Percentiles rank a stretch among this genome's conserved stretches.
Conservation (phyloP, 2,113 vertebrate genomes). For the Dasypus novemcinctus region DNA sequence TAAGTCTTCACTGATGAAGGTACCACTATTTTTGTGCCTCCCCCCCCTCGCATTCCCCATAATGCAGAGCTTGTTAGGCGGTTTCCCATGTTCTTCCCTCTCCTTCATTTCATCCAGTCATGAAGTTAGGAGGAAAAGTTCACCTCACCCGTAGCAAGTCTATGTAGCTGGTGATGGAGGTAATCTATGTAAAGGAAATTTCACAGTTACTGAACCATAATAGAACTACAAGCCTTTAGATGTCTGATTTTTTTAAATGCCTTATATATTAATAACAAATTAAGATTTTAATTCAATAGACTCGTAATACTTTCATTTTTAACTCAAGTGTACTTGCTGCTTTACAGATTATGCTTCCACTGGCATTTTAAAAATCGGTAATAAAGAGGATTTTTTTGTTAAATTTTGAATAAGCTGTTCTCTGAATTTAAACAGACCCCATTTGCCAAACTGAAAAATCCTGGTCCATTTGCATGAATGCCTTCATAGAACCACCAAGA, state of each 20-base stretch:
- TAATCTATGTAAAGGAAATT: not conserved
- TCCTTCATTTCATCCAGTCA: not conserved
- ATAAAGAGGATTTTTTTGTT: not conserved
- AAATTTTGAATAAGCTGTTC: not conserved
- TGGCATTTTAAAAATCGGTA: not conserved
- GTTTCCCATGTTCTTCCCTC: accelerated
- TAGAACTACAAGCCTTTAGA: not conserved
- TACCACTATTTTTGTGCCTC: not conserved
- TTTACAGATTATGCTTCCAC: not conserved
- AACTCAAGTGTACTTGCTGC: not conserved
- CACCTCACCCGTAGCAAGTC: not conserved
- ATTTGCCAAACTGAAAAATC: not conserved
- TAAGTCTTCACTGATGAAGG: constrained; percentile 59
- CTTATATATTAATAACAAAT: not conserved
- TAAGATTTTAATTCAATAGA: not conserved
- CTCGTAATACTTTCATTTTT: constrained; percentile 19
- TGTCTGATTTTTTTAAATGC: not conserved
- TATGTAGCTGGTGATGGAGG: not conserved
- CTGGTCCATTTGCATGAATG: not conserved
- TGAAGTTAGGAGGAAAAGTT: not conserved
- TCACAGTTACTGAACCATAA: not conserved
- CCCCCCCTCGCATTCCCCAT: too few species aligned
- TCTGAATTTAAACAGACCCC: not conserved
- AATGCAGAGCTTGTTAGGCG: not conserved
- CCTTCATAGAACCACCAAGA: not conserved